Conservation (phyloP, 2,888 invertebrate genomes). For the Aleiodes leptofemur region DNA sequence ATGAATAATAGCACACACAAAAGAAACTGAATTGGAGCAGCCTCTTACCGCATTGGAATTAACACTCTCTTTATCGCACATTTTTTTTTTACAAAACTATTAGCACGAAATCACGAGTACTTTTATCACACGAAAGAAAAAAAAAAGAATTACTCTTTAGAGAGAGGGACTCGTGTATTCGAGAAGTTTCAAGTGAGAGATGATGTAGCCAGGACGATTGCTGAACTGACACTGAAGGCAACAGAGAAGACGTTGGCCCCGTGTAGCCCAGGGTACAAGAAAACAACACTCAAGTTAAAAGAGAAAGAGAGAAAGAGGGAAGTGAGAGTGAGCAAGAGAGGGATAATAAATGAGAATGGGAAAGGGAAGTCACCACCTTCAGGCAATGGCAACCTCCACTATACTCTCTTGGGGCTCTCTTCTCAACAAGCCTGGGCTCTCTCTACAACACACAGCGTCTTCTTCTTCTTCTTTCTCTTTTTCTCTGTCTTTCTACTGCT, state of each 20-base stretch:
- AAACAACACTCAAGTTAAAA: slow-evolving; percentile 20
- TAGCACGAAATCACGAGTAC: neutral
- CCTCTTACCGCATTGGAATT: slow-evolving; percentile 13
- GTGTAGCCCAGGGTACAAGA: slow-evolving; percentile 2
- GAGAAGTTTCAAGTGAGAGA: slow-evolving; percentile 10
- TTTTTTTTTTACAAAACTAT: slow-evolving; percentile 3
- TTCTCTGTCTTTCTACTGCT: slow-evolving; percentile 23
- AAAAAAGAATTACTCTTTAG: neutral
- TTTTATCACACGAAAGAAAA: neutral
- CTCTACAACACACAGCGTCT: neutral
- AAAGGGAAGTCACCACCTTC: slow-evolving; percentile 38
- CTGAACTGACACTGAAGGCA: slow-evolving; percentile 61
- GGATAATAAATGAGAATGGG: slow-evolving; percentile 22
- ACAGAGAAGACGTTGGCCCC: slow-evolving; percentile 21
- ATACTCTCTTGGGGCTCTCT: neutral
- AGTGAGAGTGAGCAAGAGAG: neutral
- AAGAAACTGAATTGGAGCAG: slow-evolving; percentile 32
- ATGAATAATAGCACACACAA: slow-evolving; percentile 30
- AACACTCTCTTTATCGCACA: neutral
- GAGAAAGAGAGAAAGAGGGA: too few relatives aligned
- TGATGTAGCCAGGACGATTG: slow-evolving; percentile 55
- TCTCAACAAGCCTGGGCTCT: slow-evolving; percentile 5
- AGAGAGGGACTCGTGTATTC: too few relatives aligned
- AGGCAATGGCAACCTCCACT: slow-evolving; percentile 37
- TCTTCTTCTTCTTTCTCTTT: slow-evolving; percentile 14